Conservation (phyloP, 1,140 invertebrate genomes). For the Drosophila orena region DNA sequence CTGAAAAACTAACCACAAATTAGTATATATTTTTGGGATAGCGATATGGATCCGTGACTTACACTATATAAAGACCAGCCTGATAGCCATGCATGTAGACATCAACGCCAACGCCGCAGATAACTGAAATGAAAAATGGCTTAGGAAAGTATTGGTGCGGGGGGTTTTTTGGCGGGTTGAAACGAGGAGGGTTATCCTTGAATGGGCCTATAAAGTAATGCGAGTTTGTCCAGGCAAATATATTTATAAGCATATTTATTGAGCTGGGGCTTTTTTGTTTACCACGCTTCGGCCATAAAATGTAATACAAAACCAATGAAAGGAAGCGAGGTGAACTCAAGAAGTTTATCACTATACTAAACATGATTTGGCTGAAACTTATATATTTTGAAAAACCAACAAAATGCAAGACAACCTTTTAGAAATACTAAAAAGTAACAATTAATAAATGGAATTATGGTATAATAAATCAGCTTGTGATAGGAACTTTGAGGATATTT, state of each 20-base stretch:
- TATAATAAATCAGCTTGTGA: too few species aligned
- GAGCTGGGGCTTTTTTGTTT: slow-evolving; percentile 41
- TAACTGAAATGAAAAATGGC: slow-evolving; percentile 75
- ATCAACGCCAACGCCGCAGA: slow-evolving; percentile 82
- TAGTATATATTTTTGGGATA: slow-evolving; percentile 12
- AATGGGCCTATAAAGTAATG: slow-evolving; percentile 61
- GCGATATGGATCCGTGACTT: slow-evolving; percentile 34
- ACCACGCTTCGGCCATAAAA: slow-evolving; percentile 56
- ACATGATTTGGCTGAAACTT: not conserved
- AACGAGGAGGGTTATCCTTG: slow-evolving; percentile 34
- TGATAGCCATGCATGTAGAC: slow-evolving; percentile 76
- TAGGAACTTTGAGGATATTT: too few species aligned
- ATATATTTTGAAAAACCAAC: not conserved
- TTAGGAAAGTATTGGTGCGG: slow-evolving; percentile 12
- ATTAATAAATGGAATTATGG: too few species aligned
- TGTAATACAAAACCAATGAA: slow-evolving; percentile 53
- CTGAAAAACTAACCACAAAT: slow-evolving; percentile 71
- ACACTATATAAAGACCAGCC: slow-evolving; percentile 80
- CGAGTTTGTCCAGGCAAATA: slow-evolving; percentile 54
- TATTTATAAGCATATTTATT: slow-evolving; percentile 59
- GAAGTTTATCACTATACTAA: slow-evolving; percentile 1
- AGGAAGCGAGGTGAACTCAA: slow-evolving; percentile 28
- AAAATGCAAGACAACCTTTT: not conserved
- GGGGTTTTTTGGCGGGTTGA: slow-evolving; percentile 1
- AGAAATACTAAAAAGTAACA: not conserved